Conservation (phyloP, 2,888 invertebrate genomes). For the Stenichneumon culpator region DNA sequence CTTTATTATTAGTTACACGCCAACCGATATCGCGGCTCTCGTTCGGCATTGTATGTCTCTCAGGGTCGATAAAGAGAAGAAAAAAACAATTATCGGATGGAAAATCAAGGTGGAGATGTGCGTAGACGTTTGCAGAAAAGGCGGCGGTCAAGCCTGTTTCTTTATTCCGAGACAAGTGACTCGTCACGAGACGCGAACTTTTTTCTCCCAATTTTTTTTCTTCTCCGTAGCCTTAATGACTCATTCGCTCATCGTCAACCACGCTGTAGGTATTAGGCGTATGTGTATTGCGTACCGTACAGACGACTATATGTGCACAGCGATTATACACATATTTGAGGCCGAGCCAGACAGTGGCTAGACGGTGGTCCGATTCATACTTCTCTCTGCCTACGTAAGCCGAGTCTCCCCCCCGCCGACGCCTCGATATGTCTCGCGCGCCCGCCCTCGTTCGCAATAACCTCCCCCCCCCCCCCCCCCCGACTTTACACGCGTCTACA, state of each 20-base stretch:
- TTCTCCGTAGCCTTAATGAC: constrained; percentile 60
- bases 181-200: constrained; percentile 21
- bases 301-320: not conserved
- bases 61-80: not conserved
- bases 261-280: constrained; percentile 36
- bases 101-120: not conserved
- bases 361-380: constrained; percentile 74
- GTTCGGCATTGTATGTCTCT: too few species aligned
- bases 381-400: constrained; percentile 64
- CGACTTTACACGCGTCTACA: constrained; percentile 29
- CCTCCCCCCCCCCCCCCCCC: constrained; percentile 12
- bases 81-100: not conserved
- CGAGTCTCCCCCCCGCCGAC: constrained; percentile 42
- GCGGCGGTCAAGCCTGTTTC: constrained; percentile 6
- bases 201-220: constrained; percentile 34
- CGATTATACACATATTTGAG: constrained; percentile 52
- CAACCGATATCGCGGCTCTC: too few species aligned
- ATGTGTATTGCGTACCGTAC: not conserved
- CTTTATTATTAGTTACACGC: too few species aligned
- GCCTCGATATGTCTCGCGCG: constrained; percentile 56
- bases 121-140: not conserved
- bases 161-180: constrained; percentile 28
- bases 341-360: constrained; percentile 76
- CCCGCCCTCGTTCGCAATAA: constrained; percentile 54
- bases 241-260: constrained; percentile 63